These are phyloP conservation scores for Nemurella pictetii DNA, from an alignment of 2,888 invertebrate genomes.

Conservation along the genomic window DNA sequence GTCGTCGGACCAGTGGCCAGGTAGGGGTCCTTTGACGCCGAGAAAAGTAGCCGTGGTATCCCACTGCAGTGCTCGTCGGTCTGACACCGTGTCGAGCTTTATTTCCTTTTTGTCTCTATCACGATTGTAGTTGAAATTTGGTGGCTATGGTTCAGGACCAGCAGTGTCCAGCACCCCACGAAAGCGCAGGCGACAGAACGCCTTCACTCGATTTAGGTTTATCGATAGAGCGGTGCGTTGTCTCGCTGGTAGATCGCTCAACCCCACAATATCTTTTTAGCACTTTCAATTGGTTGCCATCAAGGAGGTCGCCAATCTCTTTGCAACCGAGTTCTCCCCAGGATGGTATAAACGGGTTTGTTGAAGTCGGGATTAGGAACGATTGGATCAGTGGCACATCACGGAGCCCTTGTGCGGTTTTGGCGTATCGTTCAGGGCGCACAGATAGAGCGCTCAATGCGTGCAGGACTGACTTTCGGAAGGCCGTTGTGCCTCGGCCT, in stretches of 20 bases:
- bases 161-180: not conserved
- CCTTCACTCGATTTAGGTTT: not conserved
- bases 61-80: not conserved
- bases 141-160: not conserved
- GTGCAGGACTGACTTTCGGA: not conserved
- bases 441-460: not conserved
- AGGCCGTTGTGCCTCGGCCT: not conserved
- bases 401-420: not conserved
- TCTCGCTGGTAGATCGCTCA: not conserved
- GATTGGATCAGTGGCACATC: not conserved
- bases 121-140: not conserved
- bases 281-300: not conserved
- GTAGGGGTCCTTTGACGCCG: not conserved
- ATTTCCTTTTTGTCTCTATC: not conserved
- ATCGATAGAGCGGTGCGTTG: not conserved
- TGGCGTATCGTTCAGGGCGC: not conserved
- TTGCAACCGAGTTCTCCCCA: not conserved
- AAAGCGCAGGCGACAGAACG: not conserved
- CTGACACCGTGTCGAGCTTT: not conserved
- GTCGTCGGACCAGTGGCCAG: not conserved
- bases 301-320: not conserved
- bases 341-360: not conserved
- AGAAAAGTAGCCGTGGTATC: not conserved
- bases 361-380: not conserved
- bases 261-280: not conserved